Evolutionary conservation across 2,113 vertebrate species (phyloP).

Genomic region (Glareola pratincola): DNA sequence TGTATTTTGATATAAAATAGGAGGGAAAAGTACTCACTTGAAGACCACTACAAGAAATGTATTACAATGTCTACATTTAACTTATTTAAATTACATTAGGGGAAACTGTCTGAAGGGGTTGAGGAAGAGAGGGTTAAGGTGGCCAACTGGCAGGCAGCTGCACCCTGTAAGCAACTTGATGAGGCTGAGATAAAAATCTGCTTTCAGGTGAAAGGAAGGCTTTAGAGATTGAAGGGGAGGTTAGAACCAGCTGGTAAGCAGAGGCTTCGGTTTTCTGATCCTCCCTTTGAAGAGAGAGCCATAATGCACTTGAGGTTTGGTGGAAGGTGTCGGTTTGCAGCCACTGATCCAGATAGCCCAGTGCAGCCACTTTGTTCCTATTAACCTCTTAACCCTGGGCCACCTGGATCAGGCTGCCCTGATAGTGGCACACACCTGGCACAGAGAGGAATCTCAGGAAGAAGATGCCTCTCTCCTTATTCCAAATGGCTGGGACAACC

Average conservation of each 20-base stretch:
- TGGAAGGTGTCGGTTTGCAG: neutral
- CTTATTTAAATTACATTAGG: neutral
- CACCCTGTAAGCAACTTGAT: neutral
- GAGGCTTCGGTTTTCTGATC: neutral
- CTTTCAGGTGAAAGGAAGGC: conserved; percentile 23
- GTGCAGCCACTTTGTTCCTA: neutral
- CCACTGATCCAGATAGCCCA: neutral
- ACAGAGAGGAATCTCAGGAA: neutral
- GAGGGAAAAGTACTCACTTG: neutral
- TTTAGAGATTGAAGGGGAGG: neutral
- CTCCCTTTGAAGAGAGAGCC: conserved; percentile 20
- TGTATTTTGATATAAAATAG: neutral
- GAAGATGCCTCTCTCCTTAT: neutral
- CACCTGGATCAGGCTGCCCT: neutral
- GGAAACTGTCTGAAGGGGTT: neutral
- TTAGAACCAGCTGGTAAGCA: neutral
- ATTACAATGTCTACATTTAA: neutral
- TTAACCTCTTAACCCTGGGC: neutral
- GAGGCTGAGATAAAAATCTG: conserved; percentile 54
- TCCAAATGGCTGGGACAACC: neutral
- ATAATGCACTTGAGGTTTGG: neutral
- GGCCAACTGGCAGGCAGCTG: neutral
- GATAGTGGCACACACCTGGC: neutral
- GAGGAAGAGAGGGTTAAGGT: neutral
- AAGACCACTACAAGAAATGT: neutral